A percentile compares a stretch with the other conserved stretches of the same genome.
phyloP scores from a whole-genome alignment of 2,113 vertebrate genomes.

The Rhizomys pruinosus region DNA sequence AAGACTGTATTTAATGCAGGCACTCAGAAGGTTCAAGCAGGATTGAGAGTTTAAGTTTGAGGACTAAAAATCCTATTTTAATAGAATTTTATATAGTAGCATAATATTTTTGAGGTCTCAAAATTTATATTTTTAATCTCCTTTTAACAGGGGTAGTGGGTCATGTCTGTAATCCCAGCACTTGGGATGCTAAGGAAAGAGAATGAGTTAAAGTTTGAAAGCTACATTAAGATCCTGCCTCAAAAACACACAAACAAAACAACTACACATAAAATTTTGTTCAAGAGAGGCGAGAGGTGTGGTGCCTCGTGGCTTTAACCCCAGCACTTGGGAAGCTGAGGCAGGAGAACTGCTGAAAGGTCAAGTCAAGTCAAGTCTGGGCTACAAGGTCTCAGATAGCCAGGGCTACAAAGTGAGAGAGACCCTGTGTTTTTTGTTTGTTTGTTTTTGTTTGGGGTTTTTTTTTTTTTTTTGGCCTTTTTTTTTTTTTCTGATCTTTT shows the following conservation, averaged over 20 bases:
- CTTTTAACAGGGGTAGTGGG: not conserved
- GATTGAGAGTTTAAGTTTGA: not conserved
- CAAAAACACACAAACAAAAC: not conserved
- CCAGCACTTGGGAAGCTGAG: not conserved
- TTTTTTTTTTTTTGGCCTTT: too few species aligned
- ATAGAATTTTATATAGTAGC: too few species aligned
- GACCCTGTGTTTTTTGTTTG: too few species aligned
- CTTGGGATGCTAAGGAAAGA: not conserved
- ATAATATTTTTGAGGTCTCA: not conserved
- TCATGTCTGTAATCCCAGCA: not conserved
- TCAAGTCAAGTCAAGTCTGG: not conserved
- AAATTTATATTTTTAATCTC: not conserved
- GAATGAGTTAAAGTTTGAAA: not conserved
- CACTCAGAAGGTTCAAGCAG: not conserved
- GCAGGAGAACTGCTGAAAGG: not conserved
- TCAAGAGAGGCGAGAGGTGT: not conserved
- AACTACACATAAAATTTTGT: not conserved
- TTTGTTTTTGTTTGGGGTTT: too few species aligned
- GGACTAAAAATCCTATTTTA: not conserved
- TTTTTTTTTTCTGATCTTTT: too few species aligned
- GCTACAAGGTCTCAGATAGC: not conserved
- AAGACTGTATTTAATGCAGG: not conserved
- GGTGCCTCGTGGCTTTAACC: not conserved
- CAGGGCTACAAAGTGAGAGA: not conserved
- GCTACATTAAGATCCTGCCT: not conserved